phyloP scores from a whole-genome alignment of 2,888 invertebrate species.

The Nyleta sp. region DNA sequence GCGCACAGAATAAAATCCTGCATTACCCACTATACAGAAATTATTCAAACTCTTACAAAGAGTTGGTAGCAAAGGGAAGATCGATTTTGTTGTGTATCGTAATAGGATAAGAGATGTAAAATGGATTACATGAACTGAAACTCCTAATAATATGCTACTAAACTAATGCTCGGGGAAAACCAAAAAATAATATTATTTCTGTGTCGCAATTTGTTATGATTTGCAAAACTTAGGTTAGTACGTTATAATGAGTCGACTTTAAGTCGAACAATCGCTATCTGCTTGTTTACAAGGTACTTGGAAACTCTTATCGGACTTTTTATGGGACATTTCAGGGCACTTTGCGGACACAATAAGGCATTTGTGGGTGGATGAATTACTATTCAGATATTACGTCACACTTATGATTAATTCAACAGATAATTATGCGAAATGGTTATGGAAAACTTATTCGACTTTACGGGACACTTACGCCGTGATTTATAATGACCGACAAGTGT shows the following conservation, averaged over 20 bases:
- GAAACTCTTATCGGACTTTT: conserved; percentile 10
- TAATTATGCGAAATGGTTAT: too few species aligned
- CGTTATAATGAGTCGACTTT: not conserved
- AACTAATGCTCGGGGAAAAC: conserved; percentile 10
- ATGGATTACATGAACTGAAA: conserved; percentile 45
- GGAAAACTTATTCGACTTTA: too few species aligned
- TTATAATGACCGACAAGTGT: too few species aligned
- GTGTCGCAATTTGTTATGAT: too few species aligned
- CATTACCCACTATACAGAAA: too few species aligned
- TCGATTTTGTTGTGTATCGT: conserved; percentile 45
- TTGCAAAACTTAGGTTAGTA: too few species aligned
- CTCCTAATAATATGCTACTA: conserved; percentile 12
- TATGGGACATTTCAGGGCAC: conserved; percentile 1
- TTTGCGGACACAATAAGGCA: conserved; percentile 21
- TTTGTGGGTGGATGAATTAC: conserved; percentile 9
- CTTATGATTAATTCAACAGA: too few species aligned
- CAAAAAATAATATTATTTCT: too few species aligned
- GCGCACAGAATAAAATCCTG: too few species aligned
- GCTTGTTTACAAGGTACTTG: conserved; percentile 26
- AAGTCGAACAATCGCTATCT: conserved; percentile 1
- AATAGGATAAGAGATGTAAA: conserved; percentile 47
- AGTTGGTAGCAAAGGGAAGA: conserved; percentile 19
- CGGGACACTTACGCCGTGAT: too few species aligned
- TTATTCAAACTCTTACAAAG: conserved; percentile 46
- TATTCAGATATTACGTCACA: conserved; percentile 16